Evolutionary conservation across 2,113 vertebrate species (phyloP).

Genomic region (Atlantisia rogersi): DNA sequence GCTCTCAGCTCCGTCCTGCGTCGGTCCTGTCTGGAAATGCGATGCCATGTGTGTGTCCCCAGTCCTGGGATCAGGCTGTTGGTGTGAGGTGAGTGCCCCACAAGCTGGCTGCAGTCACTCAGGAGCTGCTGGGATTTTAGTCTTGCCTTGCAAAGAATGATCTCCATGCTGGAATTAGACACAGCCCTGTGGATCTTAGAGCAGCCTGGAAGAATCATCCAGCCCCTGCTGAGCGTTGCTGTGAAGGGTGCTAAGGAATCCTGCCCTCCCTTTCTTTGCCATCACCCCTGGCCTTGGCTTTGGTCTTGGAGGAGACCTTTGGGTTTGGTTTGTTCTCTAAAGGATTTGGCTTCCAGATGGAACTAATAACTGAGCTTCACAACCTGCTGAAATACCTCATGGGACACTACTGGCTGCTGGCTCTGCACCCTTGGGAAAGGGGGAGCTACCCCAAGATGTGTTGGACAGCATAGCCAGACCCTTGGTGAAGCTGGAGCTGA

Average conservation of each 20-base stretch:
- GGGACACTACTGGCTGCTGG: not conserved
- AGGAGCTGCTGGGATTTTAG: not conserved
- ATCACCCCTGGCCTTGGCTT: not conserved
- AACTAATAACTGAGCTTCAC: not conserved
- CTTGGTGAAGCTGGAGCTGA: fast-evolving
- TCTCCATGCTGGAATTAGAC: fast-evolving
- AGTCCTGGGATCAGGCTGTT: too few relatives aligned
- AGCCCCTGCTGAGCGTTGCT: not conserved
- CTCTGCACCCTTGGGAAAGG: not conserved
- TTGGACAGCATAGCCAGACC: not conserved
- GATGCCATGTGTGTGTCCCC: not conserved
- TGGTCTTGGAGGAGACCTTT: not conserved
- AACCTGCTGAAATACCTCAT: conserved; percentile 14
- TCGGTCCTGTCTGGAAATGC: fast-evolving
- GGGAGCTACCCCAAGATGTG: not conserved
- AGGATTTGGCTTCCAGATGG: not conserved
- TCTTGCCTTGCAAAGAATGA: not conserved
- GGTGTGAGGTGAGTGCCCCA: too few relatives aligned
- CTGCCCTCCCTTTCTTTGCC: not conserved
- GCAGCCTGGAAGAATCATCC: not conserved
- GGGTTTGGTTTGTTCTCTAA: not conserved
- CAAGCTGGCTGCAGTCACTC: not conserved
- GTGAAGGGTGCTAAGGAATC: not conserved
- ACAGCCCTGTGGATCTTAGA: not conserved
- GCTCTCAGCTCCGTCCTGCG: not conserved